Evolutionary conservation across 2,797 vertebrate species (phyloP), one percentile per base, ranked within the genome.

Genomic region (Selene dorsalis): DNA sequence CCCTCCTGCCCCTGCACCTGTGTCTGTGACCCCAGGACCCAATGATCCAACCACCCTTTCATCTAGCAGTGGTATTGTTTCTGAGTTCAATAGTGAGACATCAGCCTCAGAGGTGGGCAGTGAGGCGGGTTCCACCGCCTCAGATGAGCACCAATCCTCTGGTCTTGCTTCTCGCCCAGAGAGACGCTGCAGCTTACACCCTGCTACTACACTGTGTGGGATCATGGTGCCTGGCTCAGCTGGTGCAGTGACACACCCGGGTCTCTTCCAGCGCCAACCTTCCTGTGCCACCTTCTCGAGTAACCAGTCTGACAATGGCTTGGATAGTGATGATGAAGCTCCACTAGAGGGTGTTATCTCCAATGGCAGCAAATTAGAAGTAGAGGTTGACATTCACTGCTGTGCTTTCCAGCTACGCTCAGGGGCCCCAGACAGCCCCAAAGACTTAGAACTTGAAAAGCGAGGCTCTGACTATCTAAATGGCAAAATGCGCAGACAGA

Each of bases 321-420:
- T 98, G 79, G 98, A 99, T 85, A 98, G 97, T 1, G 97, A 99
- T 3, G 98, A 99, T 6, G 98, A 99, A 75, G 95, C 95, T 63
- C 97, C 97, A 0, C 94, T 97, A 0, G 96, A 97, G 75, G 97
- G 98, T 0, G 97, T 98, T 50, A 97, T 98, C 80, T 96, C 95
- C 62, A 98, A 98, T 0, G 97, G 97, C 81, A 98, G 97, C 80
- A 97, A 95, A 90, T 93, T 99, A 26, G 98, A 99, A 86, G 98
- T 99, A 3, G 98, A 98, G 85, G 98, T 98, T 14, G 98, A 99
- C 85, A 98, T 99, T 84, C 98, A 99, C 83, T 99, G 97, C 93
- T 97, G 97, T 84, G 95, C 95, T 92, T 97, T 96, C 77, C 96
- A 96, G 57, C 93, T 95, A 14, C 93, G 95, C 0, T 95, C 96